Base-by-base conservation (phyloP, 2,888 invertebrate genomes). In the Platycnemis pennipes region DNA sequence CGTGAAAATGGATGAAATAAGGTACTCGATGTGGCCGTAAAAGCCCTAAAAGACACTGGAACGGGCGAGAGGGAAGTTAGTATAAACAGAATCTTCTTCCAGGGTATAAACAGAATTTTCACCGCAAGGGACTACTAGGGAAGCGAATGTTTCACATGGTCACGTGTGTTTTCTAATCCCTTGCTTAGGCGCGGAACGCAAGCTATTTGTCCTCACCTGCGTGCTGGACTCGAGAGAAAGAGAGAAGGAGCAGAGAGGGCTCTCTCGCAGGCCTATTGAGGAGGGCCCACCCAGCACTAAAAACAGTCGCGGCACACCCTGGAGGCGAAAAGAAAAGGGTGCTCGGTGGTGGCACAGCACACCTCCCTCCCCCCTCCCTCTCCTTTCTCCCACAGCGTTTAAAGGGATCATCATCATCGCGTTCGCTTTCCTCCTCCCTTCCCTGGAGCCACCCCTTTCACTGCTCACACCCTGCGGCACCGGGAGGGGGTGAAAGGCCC, bases 381-480 rank as follows among this genome's bases (percentile, higher is more conserved):
- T 37, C 77, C 63, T 63, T 53, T 63, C 63, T n/a, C 63, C 63
- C 26, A 26, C 13, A 5, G 63, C 26, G 63, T 19, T 26, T 19
- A 26, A 26, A 26, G 63, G 26, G 63, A 19, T 26, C 63, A 63
- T 19, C 63, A 49, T 49, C 49, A 49, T 49, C 49, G 13, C 49
- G 49, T 49, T 19, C 13, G 11, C 49, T 0, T 49, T 19, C 49
- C 19, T 19, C 49, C 19, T 11, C 49, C 49, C 49, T 11, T 22
- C 63, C 26, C 19, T 26, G 31, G 31, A 31, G 77, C 77, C 77
- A 77, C 77, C 77, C 77, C 77, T 77, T 77, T 77, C 77, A 77
- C 77, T 77, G 77, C 77, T 77, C 77, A 77, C 77, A 31, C 31
- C 77, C 77, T 37, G 77, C 77, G 77, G 77, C 63, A 63, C 26